These are phyloP conservation scores for Tragopan temminckii DNA, from an alignment of 2,797 vertebrate genomes.

Conservation along the genomic window DNA sequence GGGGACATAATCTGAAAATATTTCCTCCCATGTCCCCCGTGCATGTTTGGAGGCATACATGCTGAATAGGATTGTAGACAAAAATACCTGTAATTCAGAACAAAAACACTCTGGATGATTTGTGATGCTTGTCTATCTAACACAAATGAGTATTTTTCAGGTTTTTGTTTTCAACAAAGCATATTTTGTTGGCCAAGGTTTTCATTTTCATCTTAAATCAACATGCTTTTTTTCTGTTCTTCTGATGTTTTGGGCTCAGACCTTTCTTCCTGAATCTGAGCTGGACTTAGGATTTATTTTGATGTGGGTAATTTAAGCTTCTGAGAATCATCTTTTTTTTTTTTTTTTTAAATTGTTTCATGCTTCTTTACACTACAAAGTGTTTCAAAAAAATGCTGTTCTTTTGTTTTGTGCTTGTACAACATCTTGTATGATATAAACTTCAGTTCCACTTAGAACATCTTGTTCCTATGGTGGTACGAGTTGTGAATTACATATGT, in stretches of 20 bases:
- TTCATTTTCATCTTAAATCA: background rate
- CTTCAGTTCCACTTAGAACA: background rate
- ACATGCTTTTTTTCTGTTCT: background rate
- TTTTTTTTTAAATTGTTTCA: background rate
- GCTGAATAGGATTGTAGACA: background rate
- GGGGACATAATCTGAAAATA: background rate
- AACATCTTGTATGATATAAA: slow-evolving; percentile 1
- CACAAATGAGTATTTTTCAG: background rate
- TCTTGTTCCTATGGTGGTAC: background rate
- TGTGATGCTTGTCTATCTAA: background rate
- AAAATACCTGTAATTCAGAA: background rate
- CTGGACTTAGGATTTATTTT: background rate
- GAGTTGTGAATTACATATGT: background rate
- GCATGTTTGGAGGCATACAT: background rate
- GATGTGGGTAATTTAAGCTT: background rate
- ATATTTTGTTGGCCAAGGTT: background rate
- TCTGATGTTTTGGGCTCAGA: background rate
- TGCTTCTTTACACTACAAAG: background rate
- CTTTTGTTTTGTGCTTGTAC: slow-evolving; percentile 19
- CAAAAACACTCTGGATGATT: background rate
- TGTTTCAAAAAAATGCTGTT: background rate
- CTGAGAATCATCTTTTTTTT: background rate
- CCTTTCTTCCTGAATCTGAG: background rate
- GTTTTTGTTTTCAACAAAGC: background rate
- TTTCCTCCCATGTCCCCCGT: background rate